These are phyloP conservation scores for Pollimyrus isidori DNA, from an alignment of 2,113 vertebrate species.

Conservation along the genomic window DNA sequence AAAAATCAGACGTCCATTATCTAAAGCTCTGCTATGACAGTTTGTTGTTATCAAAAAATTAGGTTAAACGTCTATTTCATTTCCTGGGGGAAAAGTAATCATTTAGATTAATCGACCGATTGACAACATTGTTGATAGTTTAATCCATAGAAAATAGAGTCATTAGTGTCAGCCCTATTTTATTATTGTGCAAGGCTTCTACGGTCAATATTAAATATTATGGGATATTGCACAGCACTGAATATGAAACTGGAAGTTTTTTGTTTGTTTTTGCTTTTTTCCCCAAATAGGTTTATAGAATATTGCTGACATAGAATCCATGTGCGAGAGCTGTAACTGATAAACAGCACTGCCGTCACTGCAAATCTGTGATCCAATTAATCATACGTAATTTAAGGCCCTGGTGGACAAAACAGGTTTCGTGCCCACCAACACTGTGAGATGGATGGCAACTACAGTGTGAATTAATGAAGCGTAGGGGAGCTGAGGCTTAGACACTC, in stretches of 20 bases:
- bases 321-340: neutral
- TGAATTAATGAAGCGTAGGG: neutral
- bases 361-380: constrained; percentile 3
- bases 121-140: too few species aligned
- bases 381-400: neutral
- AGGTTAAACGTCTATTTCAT: too few species aligned
- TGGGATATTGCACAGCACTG: neutral
- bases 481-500: neutral
- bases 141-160: too few species aligned
- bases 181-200: neutral
- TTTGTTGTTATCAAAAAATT: too few species aligned
- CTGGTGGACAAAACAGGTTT: neutral
- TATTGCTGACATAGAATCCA: neutral
- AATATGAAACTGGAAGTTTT: neutral
- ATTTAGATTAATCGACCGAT: too few species aligned
- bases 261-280: neutral
- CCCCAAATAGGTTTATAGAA: neutral
- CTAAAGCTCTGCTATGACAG: too few species aligned
- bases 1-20: too few species aligned
- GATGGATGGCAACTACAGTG: neutral
- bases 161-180: too few species aligned
- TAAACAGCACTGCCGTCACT: neutral
- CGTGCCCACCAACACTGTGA: neutral
- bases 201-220: neutral
- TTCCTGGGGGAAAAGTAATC: too few species aligned